Evolutionary conservation across 1,140 invertebrate genomes (phyloP).

Genomic region (Zaprionus taronus): DNA sequence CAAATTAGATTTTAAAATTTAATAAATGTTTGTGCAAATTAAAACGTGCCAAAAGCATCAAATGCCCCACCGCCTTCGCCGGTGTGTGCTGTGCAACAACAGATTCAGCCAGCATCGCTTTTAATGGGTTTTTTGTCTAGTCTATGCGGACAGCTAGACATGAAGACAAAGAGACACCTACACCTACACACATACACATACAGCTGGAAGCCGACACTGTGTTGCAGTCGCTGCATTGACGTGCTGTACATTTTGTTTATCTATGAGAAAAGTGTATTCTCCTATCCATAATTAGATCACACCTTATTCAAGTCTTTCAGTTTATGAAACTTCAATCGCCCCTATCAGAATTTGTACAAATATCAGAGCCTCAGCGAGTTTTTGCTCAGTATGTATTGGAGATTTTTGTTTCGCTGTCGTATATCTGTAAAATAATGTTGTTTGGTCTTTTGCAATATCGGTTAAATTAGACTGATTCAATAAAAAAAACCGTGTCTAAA

Average conservation of each 20-base stretch:
- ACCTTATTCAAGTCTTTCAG: not conserved
- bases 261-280: constrained; percentile 8
- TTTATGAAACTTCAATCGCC: constrained; percentile 9
- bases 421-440: constrained; percentile 3
- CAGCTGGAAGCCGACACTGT: not conserved
- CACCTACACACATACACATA: not conserved
- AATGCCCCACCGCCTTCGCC: constrained; percentile 27
- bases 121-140: constrained; percentile 75
- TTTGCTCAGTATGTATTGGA: not conserved
- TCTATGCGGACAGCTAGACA: constrained; percentile 3
- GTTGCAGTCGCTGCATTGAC: not conserved
- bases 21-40: constrained; percentile 76
- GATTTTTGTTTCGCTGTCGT: constrained; percentile 7
- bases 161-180: constrained; percentile 5
- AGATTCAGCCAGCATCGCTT: constrained; percentile 59
- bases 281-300: not conserved
- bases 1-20: constrained; percentile 82
- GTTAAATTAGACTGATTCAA: constrained; percentile 26
- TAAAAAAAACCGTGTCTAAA: too few species aligned
- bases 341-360: constrained; percentile 41
- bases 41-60: constrained; percentile 67
- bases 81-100: not conserved
- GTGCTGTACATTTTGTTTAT: constrained; percentile 7
- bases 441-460: constrained; percentile 26
- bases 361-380: not conserved